Evolutionary conservation across 2,797 vertebrate genomes (phyloP).

Genomic region (Buphagus erythrorhynchus): DNA sequence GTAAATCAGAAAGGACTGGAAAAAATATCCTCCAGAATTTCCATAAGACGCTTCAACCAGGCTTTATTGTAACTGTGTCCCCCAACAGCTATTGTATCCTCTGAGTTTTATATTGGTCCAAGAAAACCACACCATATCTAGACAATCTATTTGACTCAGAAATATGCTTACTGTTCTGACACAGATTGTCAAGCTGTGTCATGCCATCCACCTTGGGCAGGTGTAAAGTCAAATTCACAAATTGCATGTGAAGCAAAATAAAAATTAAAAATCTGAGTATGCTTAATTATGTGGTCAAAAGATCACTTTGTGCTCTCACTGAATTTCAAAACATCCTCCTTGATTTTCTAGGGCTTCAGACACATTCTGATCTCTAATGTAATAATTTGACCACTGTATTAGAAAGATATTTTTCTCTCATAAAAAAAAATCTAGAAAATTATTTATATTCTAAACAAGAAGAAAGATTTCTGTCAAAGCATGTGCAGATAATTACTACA

Average conservation of each 20-base stretch:
- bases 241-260: constrained; percentile 9
- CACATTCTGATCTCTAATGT: not conserved
- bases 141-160: not conserved
- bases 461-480: not conserved
- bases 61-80: not conserved
- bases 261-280: not conserved
- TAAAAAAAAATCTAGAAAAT: not conserved
- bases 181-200: not conserved
- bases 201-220: not conserved
- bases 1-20: not conserved
- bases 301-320: not conserved
- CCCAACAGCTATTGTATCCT: not conserved
- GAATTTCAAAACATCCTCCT: not conserved
- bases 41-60: not conserved
- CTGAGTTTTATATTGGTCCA: not conserved
- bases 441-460: not conserved
- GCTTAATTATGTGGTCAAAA: constrained; percentile 20
- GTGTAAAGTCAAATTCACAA: not conserved
- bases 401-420: not conserved
- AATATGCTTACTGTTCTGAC: not conserved
- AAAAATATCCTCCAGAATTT: not conserved
- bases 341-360: not conserved
- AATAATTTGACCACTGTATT: not conserved
- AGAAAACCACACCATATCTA: not conserved
- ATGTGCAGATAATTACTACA: not conserved